Evolutionary conservation across 2,888 invertebrate genomes (phyloP).

Genomic region (Drosophila paramelanica): DNA sequence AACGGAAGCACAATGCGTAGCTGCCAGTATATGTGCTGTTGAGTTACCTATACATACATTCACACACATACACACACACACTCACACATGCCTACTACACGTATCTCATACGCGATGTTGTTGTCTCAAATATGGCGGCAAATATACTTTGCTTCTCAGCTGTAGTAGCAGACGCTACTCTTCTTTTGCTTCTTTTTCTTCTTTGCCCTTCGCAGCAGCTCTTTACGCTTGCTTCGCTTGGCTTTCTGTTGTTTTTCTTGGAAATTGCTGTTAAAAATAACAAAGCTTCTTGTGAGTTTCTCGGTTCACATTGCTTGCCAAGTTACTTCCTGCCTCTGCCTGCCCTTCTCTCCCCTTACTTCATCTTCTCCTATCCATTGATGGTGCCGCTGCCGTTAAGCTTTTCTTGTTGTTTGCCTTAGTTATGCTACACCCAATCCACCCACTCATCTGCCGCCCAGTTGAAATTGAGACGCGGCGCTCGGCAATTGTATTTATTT

Average conservation of each 20-base stretch:
- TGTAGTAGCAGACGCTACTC: constrained; percentile 49
- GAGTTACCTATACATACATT: constrained; percentile 51
- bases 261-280: constrained; percentile 80
- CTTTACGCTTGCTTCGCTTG: constrained; percentile 32
- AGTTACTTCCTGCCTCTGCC: constrained; percentile 66
- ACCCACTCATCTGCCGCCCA: constrained; percentile 13
- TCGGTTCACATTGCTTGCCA: constrained; percentile 62
- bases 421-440: constrained; percentile 54
- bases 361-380: constrained; percentile 2
- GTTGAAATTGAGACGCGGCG: constrained; percentile 73
- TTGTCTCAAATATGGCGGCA: constrained; percentile 81
- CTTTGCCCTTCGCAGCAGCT: neutral
- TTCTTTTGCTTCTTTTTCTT: constrained; percentile 14
- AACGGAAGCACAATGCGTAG: constrained; percentile 81
- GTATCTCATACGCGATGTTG: constrained; percentile 73
- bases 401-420: constrained; percentile 66
- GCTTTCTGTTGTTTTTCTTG: constrained; percentile 77
- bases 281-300: constrained; percentile 72
- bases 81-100: constrained; percentile 18
- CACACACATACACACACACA: constrained; percentile 16
- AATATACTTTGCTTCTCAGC: constrained; percentile 71
- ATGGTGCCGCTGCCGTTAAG: constrained; percentile 21
- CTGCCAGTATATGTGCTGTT: constrained; percentile 40
- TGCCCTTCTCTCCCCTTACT: constrained; percentile 7
- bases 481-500: constrained; percentile 78